A percentile compares a stretch with the other conserved stretches of the same genome.
phyloP scores from a whole-genome alignment of 2,888 invertebrate species.

The Aricia artaxerxes region DNA sequence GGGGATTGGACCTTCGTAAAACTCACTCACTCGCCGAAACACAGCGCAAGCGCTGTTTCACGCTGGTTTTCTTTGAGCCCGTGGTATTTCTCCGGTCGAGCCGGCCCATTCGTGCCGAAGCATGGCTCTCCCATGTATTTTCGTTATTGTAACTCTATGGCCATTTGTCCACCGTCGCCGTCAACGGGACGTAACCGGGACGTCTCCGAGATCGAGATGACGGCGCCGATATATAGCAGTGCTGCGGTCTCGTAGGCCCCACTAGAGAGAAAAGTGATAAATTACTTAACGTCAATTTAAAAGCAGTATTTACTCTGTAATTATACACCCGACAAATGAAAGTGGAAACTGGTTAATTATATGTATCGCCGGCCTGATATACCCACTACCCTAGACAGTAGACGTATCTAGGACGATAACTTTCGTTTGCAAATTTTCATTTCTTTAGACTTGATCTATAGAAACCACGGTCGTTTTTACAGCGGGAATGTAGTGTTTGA shows the following conservation, averaged over 20 bases:
- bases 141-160: too few relatives aligned
- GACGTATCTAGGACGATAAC: not conserved
- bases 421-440: slow-evolving; percentile 12
- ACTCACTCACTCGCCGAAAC: too few relatives aligned
- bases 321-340: not conserved
- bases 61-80: too few relatives aligned
- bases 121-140: too few relatives aligned
- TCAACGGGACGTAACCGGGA: too few relatives aligned
- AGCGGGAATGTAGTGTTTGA: not conserved
- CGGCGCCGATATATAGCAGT: not conserved
- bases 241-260: not conserved
- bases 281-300: not conserved
- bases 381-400: slow-evolving; percentile 14
- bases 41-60: too few relatives aligned
- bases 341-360: slow-evolving; percentile 18
- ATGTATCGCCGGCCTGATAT: slow-evolving; percentile 3
- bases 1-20: too few relatives aligned
- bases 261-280: not conserved
- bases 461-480: not conserved
- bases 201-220: too few relatives aligned
- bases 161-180: too few relatives aligned
- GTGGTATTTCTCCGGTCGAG: too few relatives aligned
- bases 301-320: slow-evolving; percentile 16
- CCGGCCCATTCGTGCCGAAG: too few relatives aligned
- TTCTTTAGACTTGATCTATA: not conserved